Evolutionary conservation across 2,113 vertebrate genomes (phyloP).

Genomic region (Puma concolor): DNA sequence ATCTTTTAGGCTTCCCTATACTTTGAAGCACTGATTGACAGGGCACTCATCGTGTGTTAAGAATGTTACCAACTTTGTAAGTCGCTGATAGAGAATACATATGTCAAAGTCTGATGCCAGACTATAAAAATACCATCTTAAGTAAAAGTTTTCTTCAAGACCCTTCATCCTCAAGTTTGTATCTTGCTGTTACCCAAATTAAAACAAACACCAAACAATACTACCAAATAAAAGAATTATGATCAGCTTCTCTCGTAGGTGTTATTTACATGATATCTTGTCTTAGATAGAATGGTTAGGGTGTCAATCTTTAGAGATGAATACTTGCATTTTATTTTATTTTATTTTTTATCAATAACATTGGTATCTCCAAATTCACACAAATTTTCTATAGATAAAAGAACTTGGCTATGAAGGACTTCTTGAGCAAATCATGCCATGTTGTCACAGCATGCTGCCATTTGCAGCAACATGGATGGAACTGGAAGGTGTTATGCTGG

Average conservation of each 20-base stretch:
- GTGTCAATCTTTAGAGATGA: neutral
- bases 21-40: neutral
- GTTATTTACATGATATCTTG: neutral
- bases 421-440: neutral
- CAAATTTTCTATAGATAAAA: neutral
- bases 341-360: neutral
- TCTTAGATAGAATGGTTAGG: neutral
- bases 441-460: too few species aligned
- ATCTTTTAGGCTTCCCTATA: neutral
- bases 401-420: neutral
- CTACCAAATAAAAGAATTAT: neutral
- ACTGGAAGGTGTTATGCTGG: too few species aligned
- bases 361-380: neutral
- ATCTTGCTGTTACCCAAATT: neutral
- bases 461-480: too few species aligned
- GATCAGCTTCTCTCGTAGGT: neutral
- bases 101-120: conserved; percentile 36
- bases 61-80: conserved; percentile 29
- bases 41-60: neutral
- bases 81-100: neutral
- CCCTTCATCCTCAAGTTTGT: neutral
- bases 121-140: neutral
- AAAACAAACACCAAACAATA: neutral
- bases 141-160: neutral
- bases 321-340: neutral